These are phyloP conservation scores for Dicroscelio sp. DNA, from an alignment of 2,888 invertebrate genomes.

Conservation along the genomic window DNA sequence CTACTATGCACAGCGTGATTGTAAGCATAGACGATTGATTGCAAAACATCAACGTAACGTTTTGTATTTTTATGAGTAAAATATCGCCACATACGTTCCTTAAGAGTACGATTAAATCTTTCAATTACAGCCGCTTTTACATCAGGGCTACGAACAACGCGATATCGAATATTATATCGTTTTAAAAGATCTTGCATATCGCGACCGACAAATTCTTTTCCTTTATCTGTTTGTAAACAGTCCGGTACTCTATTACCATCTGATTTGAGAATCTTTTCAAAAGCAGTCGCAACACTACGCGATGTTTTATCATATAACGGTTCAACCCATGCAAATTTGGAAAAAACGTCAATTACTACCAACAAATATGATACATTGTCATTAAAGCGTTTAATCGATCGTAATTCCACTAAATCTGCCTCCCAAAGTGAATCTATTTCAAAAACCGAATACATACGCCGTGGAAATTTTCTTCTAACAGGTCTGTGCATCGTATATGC, in stretches of 20 bases:
- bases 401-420: conserved; percentile 50
- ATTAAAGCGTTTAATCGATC: not conserved
- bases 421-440: conserved; percentile 80
- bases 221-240: too few species aligned
- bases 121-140: too few species aligned
- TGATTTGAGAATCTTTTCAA: conserved; percentile 13
- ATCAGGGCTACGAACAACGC: conserved; percentile 2
- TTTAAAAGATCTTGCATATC: too few species aligned
- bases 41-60: too few species aligned
- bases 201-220: too few species aligned
- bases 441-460: conserved; percentile 58
- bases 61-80: too few species aligned
- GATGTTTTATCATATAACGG: not conserved
- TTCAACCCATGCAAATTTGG: not conserved
- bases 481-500: conserved; percentile 3
- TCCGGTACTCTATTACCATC: not conserved
- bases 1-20: too few species aligned
- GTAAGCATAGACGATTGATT: too few species aligned
- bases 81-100: too few species aligned
- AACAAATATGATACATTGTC: not conserved
- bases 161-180: conserved; percentile 10
- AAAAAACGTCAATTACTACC: conserved; percentile 17
- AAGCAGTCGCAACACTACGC: not conserved
- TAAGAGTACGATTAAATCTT: too few species aligned
- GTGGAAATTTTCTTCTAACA: conserved; percentile 53